These are phyloP conservation scores for Leontopithecus rosalia DNA, from an alignment of 2,797 vertebrate genomes.

Conservation along the genomic window DNA sequence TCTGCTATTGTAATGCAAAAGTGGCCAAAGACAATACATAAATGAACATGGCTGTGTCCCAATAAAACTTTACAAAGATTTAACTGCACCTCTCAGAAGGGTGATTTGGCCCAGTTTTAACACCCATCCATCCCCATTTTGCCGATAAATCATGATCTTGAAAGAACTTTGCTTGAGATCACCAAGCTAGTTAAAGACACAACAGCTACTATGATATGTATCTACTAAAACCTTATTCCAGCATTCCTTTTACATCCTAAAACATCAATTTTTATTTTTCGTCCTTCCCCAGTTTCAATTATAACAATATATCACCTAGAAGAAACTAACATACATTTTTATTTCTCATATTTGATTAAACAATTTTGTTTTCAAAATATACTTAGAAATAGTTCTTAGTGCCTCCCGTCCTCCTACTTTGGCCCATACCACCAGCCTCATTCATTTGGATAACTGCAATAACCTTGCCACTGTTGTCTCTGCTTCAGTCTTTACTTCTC, in stretches of 20 bases:
- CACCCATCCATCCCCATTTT: not conserved
- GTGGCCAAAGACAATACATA: not conserved
- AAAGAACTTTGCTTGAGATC: not conserved
- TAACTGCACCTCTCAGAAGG: no score
- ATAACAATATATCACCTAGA: not conserved
- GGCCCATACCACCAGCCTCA: accelerated
- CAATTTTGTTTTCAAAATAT: not conserved
- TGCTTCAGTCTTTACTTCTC: not conserved
- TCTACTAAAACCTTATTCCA: not conserved
- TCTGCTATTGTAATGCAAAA: not conserved
- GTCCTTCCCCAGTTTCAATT: not conserved
- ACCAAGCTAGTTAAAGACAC: not conserved
- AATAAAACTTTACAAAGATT: not conserved
- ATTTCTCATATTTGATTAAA: not conserved
- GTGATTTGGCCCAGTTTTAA: not conserved
- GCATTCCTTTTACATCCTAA: not conserved
- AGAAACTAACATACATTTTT: not conserved
- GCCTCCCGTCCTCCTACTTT: not conserved
- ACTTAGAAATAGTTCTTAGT: not conserved
- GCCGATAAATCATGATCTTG: not conserved
- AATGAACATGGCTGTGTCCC: not conserved
- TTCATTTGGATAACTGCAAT: not conserved
- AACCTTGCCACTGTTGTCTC: not conserved
- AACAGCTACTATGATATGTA: not conserved
- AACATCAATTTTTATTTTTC: slow-evolving; percentile 4